Evolutionary conservation across 2,888 invertebrate genomes (phyloP).

Genomic region (Sesia bembeciformis): DNA sequence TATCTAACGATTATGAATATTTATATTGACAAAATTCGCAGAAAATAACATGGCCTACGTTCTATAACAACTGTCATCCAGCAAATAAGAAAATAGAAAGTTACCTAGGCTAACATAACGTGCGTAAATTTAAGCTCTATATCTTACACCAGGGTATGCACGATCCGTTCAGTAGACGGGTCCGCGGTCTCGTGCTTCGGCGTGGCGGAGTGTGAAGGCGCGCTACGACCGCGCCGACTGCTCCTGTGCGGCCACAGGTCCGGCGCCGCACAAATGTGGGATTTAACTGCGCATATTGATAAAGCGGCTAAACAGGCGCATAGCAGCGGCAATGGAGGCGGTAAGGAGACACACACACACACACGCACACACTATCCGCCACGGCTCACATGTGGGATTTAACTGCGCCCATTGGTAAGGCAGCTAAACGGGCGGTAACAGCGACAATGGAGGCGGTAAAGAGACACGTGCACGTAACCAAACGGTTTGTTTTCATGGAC

Average conservation of each 20-base stretch:
- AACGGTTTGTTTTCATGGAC: too few relatives aligned
- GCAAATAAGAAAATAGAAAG: too few relatives aligned
- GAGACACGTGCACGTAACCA: too few relatives aligned
- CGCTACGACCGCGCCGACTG: conserved; percentile 90
- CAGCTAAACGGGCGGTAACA: conserved; percentile 25
- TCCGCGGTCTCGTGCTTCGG: conserved; percentile 96
- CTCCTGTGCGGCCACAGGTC: conserved; percentile 94
- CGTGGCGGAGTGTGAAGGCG: conserved; percentile 98
- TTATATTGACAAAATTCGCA: too few relatives aligned
- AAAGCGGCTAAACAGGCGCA: conserved; percentile 58
- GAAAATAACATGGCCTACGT: too few relatives aligned
- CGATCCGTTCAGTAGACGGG: conserved; percentile 94
- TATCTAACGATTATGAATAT: too few relatives aligned
- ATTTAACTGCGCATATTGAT: conserved; percentile 95
- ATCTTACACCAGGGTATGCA: conserved; percentile 82
- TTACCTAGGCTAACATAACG: too few relatives aligned
- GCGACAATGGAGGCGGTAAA: too few relatives aligned
- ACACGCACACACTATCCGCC: neutral
- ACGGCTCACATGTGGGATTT: conserved; percentile 91
- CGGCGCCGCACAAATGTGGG: conserved; percentile 98
- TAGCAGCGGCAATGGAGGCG: conserved; percentile 6
- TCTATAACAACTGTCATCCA: too few relatives aligned
- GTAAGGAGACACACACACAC: conserved; percentile 4
- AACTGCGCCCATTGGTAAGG: conserved; percentile 92
- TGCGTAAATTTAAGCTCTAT: too few relatives aligned